Base-by-base conservation (phyloP, 2,888 invertebrate species). In the Hermodice carunculata region DNA sequence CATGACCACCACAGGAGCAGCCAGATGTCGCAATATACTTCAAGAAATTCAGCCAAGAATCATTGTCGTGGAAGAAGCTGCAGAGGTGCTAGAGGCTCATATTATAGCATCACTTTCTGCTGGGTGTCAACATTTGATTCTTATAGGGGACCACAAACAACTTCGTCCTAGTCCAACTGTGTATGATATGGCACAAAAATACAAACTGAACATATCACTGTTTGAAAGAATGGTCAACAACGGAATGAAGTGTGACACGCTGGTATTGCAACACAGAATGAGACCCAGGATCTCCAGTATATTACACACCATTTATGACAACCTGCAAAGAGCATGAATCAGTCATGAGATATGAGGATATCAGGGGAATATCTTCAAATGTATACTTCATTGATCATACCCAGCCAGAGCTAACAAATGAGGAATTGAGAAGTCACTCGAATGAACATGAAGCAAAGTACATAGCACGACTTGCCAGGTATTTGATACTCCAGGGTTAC, bases 141-240 rank as follows among this genome's bases (percentile, higher is more conserved):
- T 95, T 19, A 93, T 95, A 68, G 95, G 85, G 48, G 94, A 95
- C 83, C 94, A 95, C 81, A 90, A 92, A 80, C 95, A 95, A 79
- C 87, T 95, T 0, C 88, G 91, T 32, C 95, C 94, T 0, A 89
- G 89, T 28, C 90, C 92, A 0, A 90, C 92, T 0, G 91, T 91
- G 64, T 92, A 91, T 82, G 88, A 88, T 48, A 85, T 94, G 59
- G 91, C 91, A 0, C 89, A 86, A 75, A 83, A 90, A 40, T 92
- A 89, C 79, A 89, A 92, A 43, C 83, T 94, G 64, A 92, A 93
- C 66, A 87, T 94, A 52, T 94, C 94, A 0, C 87, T 95, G 6
- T 95, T 95, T 86, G 94, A 95, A 78, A 88, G 94, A 8, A 90
- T 94, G 89, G 88, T 94, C 1, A 88, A 88, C 1, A 92, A 92